Conservation (phyloP, 2,113 vertebrate genomes). For the Phalacrocorax carbo region DNA sequence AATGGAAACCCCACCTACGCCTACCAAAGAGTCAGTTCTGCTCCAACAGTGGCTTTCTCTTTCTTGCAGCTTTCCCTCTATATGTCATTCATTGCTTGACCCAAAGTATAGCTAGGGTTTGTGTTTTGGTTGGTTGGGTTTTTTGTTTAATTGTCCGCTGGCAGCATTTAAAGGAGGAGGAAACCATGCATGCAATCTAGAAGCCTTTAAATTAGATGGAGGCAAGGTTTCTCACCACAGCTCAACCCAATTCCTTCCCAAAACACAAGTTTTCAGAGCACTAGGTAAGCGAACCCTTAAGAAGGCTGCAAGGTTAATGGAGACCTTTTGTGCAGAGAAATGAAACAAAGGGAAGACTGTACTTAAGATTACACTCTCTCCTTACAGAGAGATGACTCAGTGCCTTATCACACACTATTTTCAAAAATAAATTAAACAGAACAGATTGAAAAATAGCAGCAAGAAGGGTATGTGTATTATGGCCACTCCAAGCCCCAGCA, state of each 20-base stretch:
- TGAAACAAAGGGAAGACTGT: background rate
- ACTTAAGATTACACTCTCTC: slow-evolving; percentile 12
- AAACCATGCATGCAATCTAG: background rate
- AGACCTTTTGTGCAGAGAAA: background rate
- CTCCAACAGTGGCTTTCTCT: background rate
- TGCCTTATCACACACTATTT: slow-evolving; percentile 37
- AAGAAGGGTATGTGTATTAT: slow-evolving; percentile 1
- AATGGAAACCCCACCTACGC: background rate
- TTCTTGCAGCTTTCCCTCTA: background rate
- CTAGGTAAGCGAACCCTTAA: background rate
- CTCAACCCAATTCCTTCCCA: background rate
- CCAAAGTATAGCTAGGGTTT: background rate
- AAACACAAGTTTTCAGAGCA: background rate
- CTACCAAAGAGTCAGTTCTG: background rate
- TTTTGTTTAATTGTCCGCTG: background rate
- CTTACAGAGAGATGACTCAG: slow-evolving; percentile 22
- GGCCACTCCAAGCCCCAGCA: slow-evolving; percentile 47
- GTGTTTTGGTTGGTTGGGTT: background rate
- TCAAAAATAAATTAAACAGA: slow-evolving; percentile 64
- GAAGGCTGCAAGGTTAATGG: background rate
- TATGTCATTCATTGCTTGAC: no score
- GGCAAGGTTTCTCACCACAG: background rate
- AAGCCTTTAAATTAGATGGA: background rate
- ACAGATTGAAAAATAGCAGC: slow-evolving; percentile 32
- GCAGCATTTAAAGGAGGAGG: background rate